Conservation (phyloP, 2,888 invertebrate species). For the Andrena camellia region DNA sequence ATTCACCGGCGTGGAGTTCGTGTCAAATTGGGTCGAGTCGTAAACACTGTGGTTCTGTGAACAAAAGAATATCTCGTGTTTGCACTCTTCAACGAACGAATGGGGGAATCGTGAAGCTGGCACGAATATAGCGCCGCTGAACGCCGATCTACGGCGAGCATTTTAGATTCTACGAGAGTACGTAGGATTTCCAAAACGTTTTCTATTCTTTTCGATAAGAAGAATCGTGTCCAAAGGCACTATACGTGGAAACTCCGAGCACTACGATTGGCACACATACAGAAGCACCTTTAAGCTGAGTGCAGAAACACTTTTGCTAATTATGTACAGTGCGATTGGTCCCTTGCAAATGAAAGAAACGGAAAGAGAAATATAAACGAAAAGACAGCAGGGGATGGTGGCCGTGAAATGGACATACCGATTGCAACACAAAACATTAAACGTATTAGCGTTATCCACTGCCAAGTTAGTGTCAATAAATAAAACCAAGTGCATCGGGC, state of each 20-base stretch:
- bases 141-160: neutral
- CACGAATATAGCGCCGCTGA: conserved; percentile 24
- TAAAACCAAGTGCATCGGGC: conserved; percentile 77
- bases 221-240: conserved; percentile 22
- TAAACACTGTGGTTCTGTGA: conserved; percentile 90
- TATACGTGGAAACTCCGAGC: neutral
- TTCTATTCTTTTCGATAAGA: neutral
- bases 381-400: conserved; percentile 30
- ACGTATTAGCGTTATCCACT: conserved; percentile 49
- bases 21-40: conserved; percentile 90
- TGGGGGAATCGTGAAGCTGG: neutral
- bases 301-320: conserved; percentile 20
- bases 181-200: neutral
- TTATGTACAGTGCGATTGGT: neutral
- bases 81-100: conserved; percentile 42
- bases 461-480: conserved; percentile 77
- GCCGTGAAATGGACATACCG: neutral
- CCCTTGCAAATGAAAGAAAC: neutral
- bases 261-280: conserved; percentile 9
- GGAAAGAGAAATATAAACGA: neutral
- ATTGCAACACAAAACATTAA: conserved; percentile 36
- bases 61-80: conserved; percentile 74
- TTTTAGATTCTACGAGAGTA: neutral
- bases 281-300: conserved; percentile 38
- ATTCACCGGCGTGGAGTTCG: conserved; percentile 88